Conservation (phyloP, 1,140 invertebrate species). For the Drosophila takahashii region DNA sequence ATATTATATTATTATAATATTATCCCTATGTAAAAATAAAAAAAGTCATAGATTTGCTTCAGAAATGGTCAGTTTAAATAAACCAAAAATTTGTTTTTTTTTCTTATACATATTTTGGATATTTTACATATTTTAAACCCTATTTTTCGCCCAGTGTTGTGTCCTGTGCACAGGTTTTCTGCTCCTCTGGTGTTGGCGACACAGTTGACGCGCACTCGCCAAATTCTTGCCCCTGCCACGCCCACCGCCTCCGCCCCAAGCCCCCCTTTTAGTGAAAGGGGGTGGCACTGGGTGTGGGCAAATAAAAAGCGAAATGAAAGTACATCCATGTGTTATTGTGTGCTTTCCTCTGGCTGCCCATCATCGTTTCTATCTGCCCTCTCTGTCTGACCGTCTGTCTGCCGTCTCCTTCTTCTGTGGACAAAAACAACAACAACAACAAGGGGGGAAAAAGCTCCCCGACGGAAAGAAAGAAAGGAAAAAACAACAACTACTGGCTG, state of each 20-base stretch:
- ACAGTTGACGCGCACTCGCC: slow-evolving; percentile 65
- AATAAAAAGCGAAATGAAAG: slow-evolving; percentile 56
- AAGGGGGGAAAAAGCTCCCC: neutral
- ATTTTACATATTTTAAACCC: no score
- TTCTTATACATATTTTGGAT: neutral
- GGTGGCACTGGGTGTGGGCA: slow-evolving; percentile 1
- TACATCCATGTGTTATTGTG: slow-evolving; percentile 19
- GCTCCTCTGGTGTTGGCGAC: slow-evolving; percentile 48
- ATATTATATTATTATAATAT: no score
- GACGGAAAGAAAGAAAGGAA: slow-evolving; percentile 6
- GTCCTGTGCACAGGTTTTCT: neutral
- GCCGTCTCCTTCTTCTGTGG: slow-evolving; percentile 18
- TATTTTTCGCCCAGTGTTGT: neutral
- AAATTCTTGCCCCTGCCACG: slow-evolving; percentile 44
- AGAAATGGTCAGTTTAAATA: no score
- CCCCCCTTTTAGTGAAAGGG: slow-evolving; percentile 2
- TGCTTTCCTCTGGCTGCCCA: slow-evolving; percentile 9
- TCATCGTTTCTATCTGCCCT: neutral
- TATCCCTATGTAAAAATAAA: no score
- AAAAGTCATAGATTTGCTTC: no score
- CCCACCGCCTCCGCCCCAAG: neutral
- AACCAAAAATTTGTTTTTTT: neutral
- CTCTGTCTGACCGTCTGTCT: slow-evolving; percentile 4
- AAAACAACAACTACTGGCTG: slow-evolving; percentile 9
- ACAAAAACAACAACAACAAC: slow-evolving; percentile 2